Conservation (phyloP, 2,113 vertebrate genomes). For the Paramormyrops kingsleyae region DNA sequence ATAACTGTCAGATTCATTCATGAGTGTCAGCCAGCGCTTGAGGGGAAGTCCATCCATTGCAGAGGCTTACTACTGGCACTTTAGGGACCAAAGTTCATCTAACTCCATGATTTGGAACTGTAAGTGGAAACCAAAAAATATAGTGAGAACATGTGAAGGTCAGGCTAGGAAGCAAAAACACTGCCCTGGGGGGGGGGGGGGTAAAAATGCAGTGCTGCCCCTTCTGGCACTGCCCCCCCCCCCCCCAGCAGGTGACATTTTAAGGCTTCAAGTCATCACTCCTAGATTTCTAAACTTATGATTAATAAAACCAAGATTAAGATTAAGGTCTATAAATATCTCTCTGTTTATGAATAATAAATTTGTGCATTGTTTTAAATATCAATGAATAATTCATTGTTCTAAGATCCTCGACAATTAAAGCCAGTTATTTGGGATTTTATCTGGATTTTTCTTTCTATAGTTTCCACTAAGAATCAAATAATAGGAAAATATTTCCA, state of each 20-base stretch:
- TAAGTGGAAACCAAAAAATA: no score
- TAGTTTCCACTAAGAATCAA: no score
- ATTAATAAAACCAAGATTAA: neutral
- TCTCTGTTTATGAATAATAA: neutral
- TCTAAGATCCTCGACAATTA: neutral
- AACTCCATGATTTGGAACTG: no score
- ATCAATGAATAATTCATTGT: neutral
- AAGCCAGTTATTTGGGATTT: neutral
- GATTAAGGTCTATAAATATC: neutral
- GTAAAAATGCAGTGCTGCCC: neutral
- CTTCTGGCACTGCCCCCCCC: no score
- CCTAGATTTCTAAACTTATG: neutral
- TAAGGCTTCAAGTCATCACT: no score
- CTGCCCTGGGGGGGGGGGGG: neutral
- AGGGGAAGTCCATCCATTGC: neutral
- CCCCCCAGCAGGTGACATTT: no score
- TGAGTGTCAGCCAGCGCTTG: neutral
- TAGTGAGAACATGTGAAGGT: no score
- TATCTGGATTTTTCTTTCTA: no score
- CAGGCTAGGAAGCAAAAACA: neutral
- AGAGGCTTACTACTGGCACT: neutral
- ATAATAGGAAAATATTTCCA: neutral
- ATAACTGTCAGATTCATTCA: neutral
- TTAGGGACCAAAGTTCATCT: no score
- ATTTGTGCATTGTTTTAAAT: neutral